Evolutionary conservation across 2,113 vertebrate genomes (phyloP).

Genomic region (Gallinago media): DNA sequence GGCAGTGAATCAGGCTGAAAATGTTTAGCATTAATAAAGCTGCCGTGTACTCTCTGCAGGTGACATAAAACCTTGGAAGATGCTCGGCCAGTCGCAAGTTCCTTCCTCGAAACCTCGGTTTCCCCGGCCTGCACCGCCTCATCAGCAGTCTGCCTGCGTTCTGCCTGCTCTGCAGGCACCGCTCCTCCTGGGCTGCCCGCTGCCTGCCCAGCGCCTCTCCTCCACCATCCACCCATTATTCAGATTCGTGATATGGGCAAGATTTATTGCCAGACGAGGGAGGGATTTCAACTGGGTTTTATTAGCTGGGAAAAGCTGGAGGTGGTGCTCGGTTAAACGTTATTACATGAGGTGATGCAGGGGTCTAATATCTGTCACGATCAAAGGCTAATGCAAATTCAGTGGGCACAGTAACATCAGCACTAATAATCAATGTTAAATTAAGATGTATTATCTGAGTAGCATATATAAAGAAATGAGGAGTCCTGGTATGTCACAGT

Average conservation of each 20-base stretch:
- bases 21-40: neutral
- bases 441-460: neutral
- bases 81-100: neutral
- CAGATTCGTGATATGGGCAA: neutral
- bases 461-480: neutral
- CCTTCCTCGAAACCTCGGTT: neutral
- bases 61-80: neutral
- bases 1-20: neutral
- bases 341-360: neutral
- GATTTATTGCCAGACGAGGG: neutral
- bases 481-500: slow-evolving; percentile 5
- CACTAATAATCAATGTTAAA: slow-evolving; percentile 33
- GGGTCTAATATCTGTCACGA: neutral
- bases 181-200: neutral
- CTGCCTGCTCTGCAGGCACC: neutral
- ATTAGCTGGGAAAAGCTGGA: slow-evolving; percentile 36
- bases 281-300: slow-evolving; percentile 9
- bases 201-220: neutral
- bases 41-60: slow-evolving; percentile 18
- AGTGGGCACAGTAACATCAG: neutral
- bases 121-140: neutral
- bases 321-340: neutral
- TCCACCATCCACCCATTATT: rapidly evolving
- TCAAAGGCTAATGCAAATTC: slow-evolving; percentile 24
- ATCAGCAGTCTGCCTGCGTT: neutral